Evolutionary conservation across 2,888 invertebrate genomes (phyloP).

Genomic region (Erebia aethiops): DNA sequence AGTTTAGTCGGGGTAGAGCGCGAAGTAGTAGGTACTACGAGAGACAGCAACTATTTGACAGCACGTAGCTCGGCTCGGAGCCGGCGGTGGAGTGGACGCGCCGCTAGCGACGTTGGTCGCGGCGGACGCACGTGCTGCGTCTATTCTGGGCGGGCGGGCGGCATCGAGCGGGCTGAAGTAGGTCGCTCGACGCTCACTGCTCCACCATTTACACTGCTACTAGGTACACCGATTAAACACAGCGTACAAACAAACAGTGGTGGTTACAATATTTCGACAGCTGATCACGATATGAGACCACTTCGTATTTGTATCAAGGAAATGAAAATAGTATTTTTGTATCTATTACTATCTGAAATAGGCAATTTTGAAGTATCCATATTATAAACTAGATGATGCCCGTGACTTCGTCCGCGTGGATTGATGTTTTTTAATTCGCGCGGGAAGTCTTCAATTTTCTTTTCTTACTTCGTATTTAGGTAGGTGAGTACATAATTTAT

Average conservation of each 20-base stretch:
- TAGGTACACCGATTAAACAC: background rate
- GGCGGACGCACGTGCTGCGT: constrained; percentile 79
- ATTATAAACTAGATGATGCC: no score
- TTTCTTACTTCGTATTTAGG: no score
- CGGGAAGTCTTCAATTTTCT: no score
- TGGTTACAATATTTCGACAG: background rate
- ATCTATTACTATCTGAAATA: no score
- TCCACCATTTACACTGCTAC: constrained; percentile 38
- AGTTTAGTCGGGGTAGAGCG: constrained; percentile 34
- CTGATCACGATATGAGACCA: background rate
- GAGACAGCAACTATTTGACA: background rate
- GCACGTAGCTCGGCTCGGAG: constrained; percentile 34
- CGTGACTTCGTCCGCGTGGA: no score
- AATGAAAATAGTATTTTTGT: no score
- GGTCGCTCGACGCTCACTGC: constrained; percentile 60
- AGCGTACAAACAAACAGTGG: background rate
- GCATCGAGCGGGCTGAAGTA: constrained; percentile 76
- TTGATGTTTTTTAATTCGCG: no score
- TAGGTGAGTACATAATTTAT: no score
- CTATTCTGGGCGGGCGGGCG: constrained; percentile 75
- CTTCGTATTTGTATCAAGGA: background rate
- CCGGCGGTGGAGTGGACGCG: constrained; percentile 39
- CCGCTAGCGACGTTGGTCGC: constrained; percentile 64
- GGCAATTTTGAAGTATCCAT: no score
- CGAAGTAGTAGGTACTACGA: constrained; percentile 22